phyloP scores from a whole-genome alignment of 2,113 vertebrate genomes.

The Haliaeetus leucogaster region DNA sequence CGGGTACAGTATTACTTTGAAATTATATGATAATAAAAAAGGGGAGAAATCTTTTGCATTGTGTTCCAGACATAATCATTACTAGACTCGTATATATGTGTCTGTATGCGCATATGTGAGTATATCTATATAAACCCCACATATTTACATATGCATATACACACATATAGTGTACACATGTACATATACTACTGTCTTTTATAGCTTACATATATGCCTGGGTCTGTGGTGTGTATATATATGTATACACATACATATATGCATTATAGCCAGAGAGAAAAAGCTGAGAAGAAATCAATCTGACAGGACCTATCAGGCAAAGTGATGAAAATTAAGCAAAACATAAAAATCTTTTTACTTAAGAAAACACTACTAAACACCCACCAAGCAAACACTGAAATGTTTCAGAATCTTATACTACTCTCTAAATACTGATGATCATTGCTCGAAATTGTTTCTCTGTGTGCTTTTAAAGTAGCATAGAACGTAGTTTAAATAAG shows the following conservation, averaged over 20 bases:
- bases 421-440: not conserved
- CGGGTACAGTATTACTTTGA: conserved; percentile 78
- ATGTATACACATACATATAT: not conserved
- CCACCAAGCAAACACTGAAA: not conserved
- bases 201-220: not conserved
- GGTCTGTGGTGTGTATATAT: not conserved
- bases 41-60: not conserved
- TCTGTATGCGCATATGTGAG: not conserved
- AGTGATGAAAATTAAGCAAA: not conserved
- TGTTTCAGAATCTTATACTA: not conserved
- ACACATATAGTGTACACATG: not conserved
- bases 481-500: not conserved
- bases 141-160: not conserved
- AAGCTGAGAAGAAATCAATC: not conserved
- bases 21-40: not conserved
- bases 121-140: not conserved
- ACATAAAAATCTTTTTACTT: not conserved
- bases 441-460: not conserved
- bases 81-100: not conserved
- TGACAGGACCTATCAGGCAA: not conserved
- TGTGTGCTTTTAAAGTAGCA: not conserved
- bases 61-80: not conserved
- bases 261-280: not conserved
- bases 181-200: not conserved
- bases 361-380: not conserved